Conservation (phyloP, 1,140 invertebrate species). For the Aricia agestis region DNA sequence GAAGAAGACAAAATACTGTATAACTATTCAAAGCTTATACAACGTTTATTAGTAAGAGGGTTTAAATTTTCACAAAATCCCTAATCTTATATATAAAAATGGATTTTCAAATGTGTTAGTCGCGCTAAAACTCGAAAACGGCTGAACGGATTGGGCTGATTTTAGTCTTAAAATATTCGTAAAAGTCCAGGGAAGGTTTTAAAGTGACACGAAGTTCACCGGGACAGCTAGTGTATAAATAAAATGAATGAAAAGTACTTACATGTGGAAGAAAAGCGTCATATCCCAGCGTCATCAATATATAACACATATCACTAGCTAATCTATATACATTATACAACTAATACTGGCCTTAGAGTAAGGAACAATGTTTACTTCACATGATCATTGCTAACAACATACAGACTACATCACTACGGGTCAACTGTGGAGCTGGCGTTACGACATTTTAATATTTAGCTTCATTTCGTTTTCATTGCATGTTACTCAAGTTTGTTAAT, state of each 20-base stretch:
- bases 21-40: no score
- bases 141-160: no score
- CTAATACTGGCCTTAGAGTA: slow-evolving; percentile 30
- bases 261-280: not conserved
- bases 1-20: no score
- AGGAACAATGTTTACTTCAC: not conserved
- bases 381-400: not conserved
- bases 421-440: not conserved
- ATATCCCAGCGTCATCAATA: not conserved
- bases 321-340: slow-evolving; percentile 19
- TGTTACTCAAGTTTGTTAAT: not conserved
- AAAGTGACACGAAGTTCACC: no score
- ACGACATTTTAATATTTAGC: not conserved
- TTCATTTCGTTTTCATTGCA: not conserved
- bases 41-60: no score
- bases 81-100: no score
- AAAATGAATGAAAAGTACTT: not conserved
- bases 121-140: no score
- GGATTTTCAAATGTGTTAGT: no score
- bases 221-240: no score
- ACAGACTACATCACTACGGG: not conserved
- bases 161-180: no score
- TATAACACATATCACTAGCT: not conserved
- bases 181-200: no score
- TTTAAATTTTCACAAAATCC: no score